These are phyloP conservation scores for Rhysida immarginata DNA, from an alignment of 1,140 invertebrate genomes.

Conservation along the genomic window DNA sequence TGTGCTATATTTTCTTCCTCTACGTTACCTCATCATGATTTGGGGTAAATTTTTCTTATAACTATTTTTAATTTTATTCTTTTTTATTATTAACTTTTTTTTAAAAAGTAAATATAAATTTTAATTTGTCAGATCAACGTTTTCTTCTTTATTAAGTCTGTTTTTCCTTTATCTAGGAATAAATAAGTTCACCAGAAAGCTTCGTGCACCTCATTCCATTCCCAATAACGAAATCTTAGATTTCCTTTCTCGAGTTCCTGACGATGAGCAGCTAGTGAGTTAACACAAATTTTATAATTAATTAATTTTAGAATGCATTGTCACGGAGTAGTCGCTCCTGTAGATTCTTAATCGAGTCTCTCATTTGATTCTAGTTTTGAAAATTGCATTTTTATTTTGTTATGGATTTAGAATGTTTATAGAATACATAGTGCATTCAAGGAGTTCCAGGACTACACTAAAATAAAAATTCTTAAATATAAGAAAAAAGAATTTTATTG, in stretches of 20 bases:
- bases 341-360: background rate
- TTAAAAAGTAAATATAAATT: background rate
- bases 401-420: no score
- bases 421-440: no score
- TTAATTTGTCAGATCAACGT: no score
- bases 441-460: no score
- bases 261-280: constrained; percentile 64
- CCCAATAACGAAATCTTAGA: constrained; percentile 96
- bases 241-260: constrained; percentile 85
- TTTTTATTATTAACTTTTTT: background rate
- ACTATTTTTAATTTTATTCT: background rate
- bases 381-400: no score
- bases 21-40: constrained; percentile 79
- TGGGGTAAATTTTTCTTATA: constrained; percentile 54
- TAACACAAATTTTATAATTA: no score
- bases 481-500: no score
- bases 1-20: constrained; percentile 77
- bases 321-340: background rate
- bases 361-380: no score
- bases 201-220: constrained; percentile 81
- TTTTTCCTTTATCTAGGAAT: constrained; percentile 34
- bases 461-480: no score
- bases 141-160: background rate
- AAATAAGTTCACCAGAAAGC: constrained; percentile 90
- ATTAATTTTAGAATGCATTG: no score